Evolutionary conservation across 2,888 invertebrate species (phyloP), one percentile per base, ranked within the genome.

Genomic region (Arrhopalites spinosus): DNA sequence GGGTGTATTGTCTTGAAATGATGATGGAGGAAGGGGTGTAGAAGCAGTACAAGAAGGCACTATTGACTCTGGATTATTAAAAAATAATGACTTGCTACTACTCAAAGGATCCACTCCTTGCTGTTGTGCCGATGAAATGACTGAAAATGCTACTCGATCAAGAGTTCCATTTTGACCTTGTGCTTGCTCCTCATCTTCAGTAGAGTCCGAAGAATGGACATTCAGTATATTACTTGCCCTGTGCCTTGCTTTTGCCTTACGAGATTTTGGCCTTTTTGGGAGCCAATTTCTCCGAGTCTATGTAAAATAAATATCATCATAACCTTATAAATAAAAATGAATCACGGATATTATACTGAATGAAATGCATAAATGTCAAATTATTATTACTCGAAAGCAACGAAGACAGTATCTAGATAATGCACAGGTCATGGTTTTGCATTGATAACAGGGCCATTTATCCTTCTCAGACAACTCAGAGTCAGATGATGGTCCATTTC

Each of bases 281-380:
- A 80, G 77, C 81, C 81, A 81, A 53, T 77, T 78, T 17, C 81
- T 71, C 5, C 80, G 79, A 13, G 79, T 76, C 81, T 82, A 71
- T 11, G 20, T 61, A 20, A 45, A 56, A 59, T 43, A 61, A 30
- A 20, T 59, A n/a, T 56, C 25, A 53, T 27, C 15, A 53, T 8
- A 69, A 69, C 15, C 13, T 2, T 53, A 23, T 29, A 67, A 73
- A 29, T 71, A 15, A 11, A 45, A 45, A 45, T 45, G 15, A 15
- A 45, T 11, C 45, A 11, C 15, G 3, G 15, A n/a, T 50, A 50
- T 8, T 50, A 50, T 15, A 17, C 15, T n/a, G 7, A n/a, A n/a
- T n/a, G 50, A 8, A 50, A 50, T 50, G 15, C 15, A 45, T 7
- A 11, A 45, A 11, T 7, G 8, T 11, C 15, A 15, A 50, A n/a